These are phyloP conservation scores for Drosophila sturtevanti DNA, from an alignment of 1,140 invertebrate genomes.

Conservation along the genomic window DNA sequence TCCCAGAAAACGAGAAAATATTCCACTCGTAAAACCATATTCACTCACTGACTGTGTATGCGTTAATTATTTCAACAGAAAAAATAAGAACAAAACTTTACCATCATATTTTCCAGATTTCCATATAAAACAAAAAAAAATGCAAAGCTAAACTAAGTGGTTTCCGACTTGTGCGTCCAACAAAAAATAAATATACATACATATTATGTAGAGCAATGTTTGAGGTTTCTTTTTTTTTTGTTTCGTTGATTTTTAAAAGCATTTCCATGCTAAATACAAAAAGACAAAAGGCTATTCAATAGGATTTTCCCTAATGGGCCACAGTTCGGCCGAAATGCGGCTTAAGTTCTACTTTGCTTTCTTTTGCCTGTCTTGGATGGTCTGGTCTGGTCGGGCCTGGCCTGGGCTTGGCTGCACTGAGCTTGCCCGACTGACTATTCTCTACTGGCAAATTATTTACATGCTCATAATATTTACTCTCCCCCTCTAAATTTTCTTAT, in stretches of 20 bases:
- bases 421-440: slow-evolving; percentile 17
- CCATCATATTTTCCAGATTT: slow-evolving; percentile 44
- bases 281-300: slow-evolving; percentile 60
- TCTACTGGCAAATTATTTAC: slow-evolving; percentile 55
- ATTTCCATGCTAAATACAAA: slow-evolving; percentile 66
- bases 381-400: slow-evolving; percentile 6
- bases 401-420: no score
- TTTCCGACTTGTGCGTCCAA: slow-evolving; percentile 31
- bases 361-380: no score
- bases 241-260: slow-evolving; percentile 68
- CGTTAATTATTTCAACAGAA: slow-evolving; percentile 64
- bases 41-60: slow-evolving; percentile 25
- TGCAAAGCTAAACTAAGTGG: slow-evolving; percentile 48
- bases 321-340: slow-evolving; percentile 70
- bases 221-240: slow-evolving; percentile 35
- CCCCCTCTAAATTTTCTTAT: slow-evolving; percentile 37
- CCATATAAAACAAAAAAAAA: slow-evolving; percentile 1
- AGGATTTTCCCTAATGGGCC: slow-evolving; percentile 45
- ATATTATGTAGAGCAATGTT: slow-evolving; percentile 20
- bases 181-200: slow-evolving; percentile 45
- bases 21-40: neutral
- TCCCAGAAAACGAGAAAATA: neutral
- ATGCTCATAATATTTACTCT: slow-evolving; percentile 55
- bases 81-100: slow-evolving; percentile 41
- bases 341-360: slow-evolving; percentile 34